Conservation (phyloP, 2,888 invertebrate genomes). For the Diloba caeruleocephala region DNA sequence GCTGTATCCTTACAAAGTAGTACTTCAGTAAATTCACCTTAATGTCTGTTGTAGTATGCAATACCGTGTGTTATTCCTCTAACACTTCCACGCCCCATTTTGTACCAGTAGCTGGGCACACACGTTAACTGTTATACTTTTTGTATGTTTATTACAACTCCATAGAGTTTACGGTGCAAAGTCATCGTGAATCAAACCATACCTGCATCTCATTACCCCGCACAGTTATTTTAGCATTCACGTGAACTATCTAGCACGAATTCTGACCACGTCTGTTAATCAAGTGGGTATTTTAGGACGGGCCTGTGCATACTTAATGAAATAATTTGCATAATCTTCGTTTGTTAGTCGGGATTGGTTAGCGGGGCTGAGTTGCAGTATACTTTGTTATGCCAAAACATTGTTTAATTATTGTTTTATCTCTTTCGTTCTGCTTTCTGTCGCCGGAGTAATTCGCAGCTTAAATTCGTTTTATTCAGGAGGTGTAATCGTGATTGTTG, state of each 20-base stretch:
- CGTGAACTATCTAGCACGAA: slow-evolving; percentile 47
- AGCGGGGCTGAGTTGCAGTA: slow-evolving; percentile 35
- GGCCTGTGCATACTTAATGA: slow-evolving; percentile 58
- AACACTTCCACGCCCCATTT: no score
- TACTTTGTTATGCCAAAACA: slow-evolving; percentile 45
- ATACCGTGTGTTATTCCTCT: no score
- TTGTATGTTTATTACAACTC: no score
- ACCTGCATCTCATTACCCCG: slow-evolving; percentile 29
- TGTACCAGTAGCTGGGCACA: no score
- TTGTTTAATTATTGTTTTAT: slow-evolving; percentile 49
- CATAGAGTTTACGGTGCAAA: background rate
- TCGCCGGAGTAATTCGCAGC: slow-evolving; percentile 11
- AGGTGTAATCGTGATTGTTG: slow-evolving; percentile 28
- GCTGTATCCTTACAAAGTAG: no score
- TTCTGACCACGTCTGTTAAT: slow-evolving; percentile 60
- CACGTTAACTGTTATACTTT: no score
- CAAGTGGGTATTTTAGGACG: slow-evolving; percentile 61
- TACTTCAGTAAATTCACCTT: no score
- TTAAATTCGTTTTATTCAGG: slow-evolving; percentile 39
- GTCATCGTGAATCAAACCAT: background rate
- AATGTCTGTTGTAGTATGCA: no score
- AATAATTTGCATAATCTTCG: slow-evolving; percentile 64
- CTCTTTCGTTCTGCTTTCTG: slow-evolving; percentile 26
- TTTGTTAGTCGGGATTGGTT: slow-evolving; percentile 53
- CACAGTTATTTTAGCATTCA: slow-evolving; percentile 20